Base-by-base conservation (phyloP, 1,140 invertebrate genomes). In the Acyrthosiphon pisum region DNA sequence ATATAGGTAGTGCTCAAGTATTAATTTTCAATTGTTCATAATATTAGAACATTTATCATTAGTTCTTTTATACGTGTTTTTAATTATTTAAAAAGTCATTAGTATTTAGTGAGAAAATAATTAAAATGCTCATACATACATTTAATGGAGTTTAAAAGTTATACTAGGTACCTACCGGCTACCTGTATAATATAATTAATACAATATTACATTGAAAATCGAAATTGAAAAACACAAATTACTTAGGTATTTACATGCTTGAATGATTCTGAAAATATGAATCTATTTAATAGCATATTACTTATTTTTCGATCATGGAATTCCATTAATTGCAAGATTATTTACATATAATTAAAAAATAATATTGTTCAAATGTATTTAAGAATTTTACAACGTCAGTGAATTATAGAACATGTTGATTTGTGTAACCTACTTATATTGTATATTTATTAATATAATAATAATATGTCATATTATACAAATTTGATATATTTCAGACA, bases 51-150 rank as follows among this genome's bases (percentile, higher is more conserved):
- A 84, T 41, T 84, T 30, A 23, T 44, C 83, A 44, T 86, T 86
- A 86, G 26, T 86, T 86, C 0, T 37, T 86, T 86, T 86, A 44
- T 44, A 14, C 3, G 6, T 23, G 6, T 35, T 23, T 35, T 88
- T 88, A 53, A 88, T 88, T 88, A 50, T 53, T 50, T 35, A 35
- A 48, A 88, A n/a, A 20, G 30, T 9, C 86, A 88, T 88, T 88
- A 88, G n/a, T 50, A 7, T 50, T 88, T 88, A 88, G n/a, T 50
- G n/a, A n/a, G 46, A 20, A 53, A 88, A 88, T 35, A 88, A 88
- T 88, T 88, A 50, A 88, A 26, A 44, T 46, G 26, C 41, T n/a
- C 20, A 18, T n/a, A 48, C n/a, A 35, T 30, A 53, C 86, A 50
- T 35, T 50, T 88, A 88, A 88, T 50, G 46, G n/a, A 88, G 23